These are phyloP conservation scores for Diadophis punctatus DNA, from an alignment of 2,113 vertebrate species.

Conservation along the genomic window DNA sequence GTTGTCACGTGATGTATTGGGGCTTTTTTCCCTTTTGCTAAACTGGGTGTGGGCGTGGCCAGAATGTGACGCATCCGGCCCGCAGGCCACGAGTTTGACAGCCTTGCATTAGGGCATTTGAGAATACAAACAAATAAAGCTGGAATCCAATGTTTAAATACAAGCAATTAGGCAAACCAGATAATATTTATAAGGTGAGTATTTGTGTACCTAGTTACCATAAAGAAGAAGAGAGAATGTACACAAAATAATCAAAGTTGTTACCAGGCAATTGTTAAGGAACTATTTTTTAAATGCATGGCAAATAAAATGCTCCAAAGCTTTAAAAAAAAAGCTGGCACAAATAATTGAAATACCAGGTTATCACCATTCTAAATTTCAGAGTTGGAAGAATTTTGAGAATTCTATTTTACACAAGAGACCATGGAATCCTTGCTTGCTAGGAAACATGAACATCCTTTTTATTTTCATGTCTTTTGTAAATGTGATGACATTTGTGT, in stretches of 20 bases:
- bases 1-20: too few species aligned
- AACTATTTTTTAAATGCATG: not conserved
- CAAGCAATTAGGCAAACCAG: not conserved
- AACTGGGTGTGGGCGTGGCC: too few species aligned
- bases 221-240: not conserved
- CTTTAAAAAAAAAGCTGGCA: conserved; percentile 8
- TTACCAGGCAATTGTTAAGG: accelerated
- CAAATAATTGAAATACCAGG: not conserved
- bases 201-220: conserved; percentile 7
- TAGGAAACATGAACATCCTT: not conserved
- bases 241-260: not conserved
- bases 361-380: not conserved
- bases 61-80: too few species aligned
- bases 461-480: not conserved
- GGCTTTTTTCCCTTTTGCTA: too few species aligned
- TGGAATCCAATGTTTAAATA: conserved; percentile 29
- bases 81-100: too few species aligned
- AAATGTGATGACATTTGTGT: not conserved
- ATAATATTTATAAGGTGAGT: not conserved
- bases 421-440: not conserved
- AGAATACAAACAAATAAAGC: conserved; percentile 1
- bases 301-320: conserved; percentile 27
- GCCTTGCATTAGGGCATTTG: not conserved
- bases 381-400: accelerated
- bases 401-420: accelerated